Evolutionary conservation across 1,140 invertebrate genomes (phyloP).

Genomic region (Calliopsis andreniformis): DNA sequence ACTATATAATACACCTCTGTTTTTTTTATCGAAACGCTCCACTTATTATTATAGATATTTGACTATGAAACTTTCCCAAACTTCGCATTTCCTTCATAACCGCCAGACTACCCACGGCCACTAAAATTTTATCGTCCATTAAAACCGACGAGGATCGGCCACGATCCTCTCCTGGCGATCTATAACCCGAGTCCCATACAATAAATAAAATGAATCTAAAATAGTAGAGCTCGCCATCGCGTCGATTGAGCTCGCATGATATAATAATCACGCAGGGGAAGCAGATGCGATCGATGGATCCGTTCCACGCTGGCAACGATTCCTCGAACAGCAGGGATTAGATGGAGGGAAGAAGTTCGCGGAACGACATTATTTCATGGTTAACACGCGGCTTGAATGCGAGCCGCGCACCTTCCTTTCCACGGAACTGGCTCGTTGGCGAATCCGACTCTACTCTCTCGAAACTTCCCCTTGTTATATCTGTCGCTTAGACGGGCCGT

Average conservation of each 20-base stretch:
- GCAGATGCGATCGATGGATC: slow-evolving; percentile 34
- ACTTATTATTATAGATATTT: no score
- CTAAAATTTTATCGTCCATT: no score
- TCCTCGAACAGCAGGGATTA: slow-evolving; percentile 14
- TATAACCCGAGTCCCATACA: no score
- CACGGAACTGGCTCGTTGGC: not conserved
- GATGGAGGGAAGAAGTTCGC: not conserved
- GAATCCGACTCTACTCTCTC: not conserved
- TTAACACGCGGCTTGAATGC: not conserved
- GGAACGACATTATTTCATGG: slow-evolving; percentile 30
- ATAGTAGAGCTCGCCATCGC: no score
- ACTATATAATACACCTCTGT: no score
- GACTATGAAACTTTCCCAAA: no score
- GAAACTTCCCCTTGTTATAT: not conserved
- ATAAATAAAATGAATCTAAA: no score
- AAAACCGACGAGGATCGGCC: no score
- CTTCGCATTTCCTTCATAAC: no score
- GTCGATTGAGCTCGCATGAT: not conserved
- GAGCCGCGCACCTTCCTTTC: not conserved
- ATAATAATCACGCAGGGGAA: slow-evolving; percentile 12
- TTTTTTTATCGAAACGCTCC: no score
- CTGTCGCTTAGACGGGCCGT: not conserved
- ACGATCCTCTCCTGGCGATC: no score
- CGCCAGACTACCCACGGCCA: no score
- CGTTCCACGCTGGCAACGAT: slow-evolving; percentile 5